Percentiles rank a stretch among this genome's conserved stretches.
phyloP scores from a whole-genome alignment of 2,797 vertebrate genomes.

The Cebuella pygmaea region DNA sequence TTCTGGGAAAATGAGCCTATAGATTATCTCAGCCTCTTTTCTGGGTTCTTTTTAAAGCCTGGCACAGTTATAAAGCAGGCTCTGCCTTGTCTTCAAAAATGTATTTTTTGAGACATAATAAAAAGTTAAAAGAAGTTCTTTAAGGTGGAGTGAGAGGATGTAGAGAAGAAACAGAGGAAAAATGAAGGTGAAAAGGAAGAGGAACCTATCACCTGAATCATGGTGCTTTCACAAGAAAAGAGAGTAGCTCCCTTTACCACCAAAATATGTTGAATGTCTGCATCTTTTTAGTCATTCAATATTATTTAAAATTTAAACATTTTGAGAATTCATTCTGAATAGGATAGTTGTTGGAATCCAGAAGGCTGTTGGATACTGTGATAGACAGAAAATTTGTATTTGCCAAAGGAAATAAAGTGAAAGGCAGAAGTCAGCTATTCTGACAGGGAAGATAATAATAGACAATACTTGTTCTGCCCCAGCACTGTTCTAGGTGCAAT shows the following conservation, averaged over 20 bases:
- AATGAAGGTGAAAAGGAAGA: accelerated
- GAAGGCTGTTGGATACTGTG: neutral
- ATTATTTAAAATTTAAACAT: neutral
- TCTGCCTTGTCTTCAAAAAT: neutral
- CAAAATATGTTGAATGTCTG: neutral
- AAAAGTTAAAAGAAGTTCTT: neutral
- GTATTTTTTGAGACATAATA: neutral
- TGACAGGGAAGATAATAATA: neutral
- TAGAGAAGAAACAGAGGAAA: neutral
- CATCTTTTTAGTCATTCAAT: neutral
- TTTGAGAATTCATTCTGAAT: neutral
- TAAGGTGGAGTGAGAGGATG: neutral
- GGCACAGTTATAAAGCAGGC: neutral
- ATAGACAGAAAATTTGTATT: neutral
- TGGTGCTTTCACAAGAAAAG: neutral
- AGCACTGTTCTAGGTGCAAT: neutral
- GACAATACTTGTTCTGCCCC: neutral
- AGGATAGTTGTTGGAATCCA: neutral
- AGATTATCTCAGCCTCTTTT: neutral
- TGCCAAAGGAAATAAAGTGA: neutral
- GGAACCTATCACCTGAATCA: neutral
- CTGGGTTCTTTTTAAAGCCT: neutral
- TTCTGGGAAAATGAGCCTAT: neutral
- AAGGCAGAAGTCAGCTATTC: neutral
- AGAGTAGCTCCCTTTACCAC: neutral